Conservation (phyloP, 2,888 invertebrate species). For the Watsonalla binaria region DNA sequence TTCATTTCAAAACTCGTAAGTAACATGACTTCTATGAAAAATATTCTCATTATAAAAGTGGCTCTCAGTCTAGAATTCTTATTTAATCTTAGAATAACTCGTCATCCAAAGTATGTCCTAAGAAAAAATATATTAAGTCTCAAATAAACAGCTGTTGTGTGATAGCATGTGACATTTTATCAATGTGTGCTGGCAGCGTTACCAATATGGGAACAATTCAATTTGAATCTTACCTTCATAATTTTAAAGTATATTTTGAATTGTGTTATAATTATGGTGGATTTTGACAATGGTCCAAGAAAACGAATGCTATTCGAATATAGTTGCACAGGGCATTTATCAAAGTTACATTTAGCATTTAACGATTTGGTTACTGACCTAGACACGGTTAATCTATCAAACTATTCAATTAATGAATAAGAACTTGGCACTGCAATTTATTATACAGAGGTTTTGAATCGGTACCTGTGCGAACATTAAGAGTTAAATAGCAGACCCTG, state of each 20-base stretch:
- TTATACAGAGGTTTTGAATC: too few species aligned
- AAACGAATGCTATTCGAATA: not conserved
- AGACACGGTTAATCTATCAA: not conserved
- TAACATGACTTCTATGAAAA: too few species aligned
- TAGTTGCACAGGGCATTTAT: not conserved
- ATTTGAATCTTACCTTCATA: not conserved
- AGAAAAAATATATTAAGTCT: not conserved
- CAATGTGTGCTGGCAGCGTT: not conserved
- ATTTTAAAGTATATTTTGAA: not conserved
- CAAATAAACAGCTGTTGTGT: not conserved
- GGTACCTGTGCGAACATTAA: too few species aligned
- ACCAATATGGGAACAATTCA: not conserved
- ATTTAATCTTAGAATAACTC: too few species aligned
- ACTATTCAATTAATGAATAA: not conserved
- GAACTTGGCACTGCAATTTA: too few species aligned
- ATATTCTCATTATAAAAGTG: too few species aligned
- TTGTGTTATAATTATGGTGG: not conserved
- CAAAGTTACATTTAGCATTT: not conserved
- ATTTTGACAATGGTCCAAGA: not conserved
- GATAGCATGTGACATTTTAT: not conserved
- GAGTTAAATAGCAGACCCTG: too few species aligned
- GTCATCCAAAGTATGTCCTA: not conserved
- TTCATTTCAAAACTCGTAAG: too few species aligned
- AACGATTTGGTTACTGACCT: not conserved
- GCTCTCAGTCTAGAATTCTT: too few species aligned